Evolutionary conservation across 2,797 vertebrate species (phyloP).

Genomic region (Gobio occitaniae): DNA sequence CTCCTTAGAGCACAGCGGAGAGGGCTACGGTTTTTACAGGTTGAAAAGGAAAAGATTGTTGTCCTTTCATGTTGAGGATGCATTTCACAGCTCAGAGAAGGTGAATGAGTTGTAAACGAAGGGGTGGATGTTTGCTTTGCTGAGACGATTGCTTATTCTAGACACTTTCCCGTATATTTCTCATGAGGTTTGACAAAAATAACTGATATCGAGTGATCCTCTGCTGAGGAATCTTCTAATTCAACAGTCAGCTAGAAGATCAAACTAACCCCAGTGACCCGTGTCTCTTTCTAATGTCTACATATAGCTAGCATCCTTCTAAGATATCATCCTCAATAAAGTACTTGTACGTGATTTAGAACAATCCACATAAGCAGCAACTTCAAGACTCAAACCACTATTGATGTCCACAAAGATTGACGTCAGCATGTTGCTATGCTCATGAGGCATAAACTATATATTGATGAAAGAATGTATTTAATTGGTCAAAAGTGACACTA

Average conservation of each 20-base stretch:
- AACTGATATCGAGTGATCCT: neutral
- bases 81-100: slow-evolving; percentile 60
- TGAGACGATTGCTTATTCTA: slow-evolving; percentile 43
- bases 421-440: too few species aligned
- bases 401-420: neutral
- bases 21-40: slow-evolving; percentile 52
- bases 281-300: neutral
- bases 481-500: too few species aligned
- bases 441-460: too few species aligned
- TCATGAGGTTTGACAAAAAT: neutral
- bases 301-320: neutral
- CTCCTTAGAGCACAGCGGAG: slow-evolving; percentile 64
- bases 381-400: neutral
- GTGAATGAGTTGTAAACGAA: slow-evolving; percentile 50
- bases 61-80: slow-evolving; percentile 60
- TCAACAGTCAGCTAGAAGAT: neutral
- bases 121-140: slow-evolving; percentile 57
- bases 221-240: neutral
- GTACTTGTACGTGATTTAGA: neutral
- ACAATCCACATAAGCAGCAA: neutral
- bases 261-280: neutral
- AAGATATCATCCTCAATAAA: neutral
- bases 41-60: slow-evolving; percentile 60
- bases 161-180: neutral
- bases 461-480: too few species aligned